Percentiles rank a stretch among this genome's conserved stretches.
phyloP scores from a whole-genome alignment of 2,888 invertebrate species.

The Caenorhabditis sulstoni region DNA sequence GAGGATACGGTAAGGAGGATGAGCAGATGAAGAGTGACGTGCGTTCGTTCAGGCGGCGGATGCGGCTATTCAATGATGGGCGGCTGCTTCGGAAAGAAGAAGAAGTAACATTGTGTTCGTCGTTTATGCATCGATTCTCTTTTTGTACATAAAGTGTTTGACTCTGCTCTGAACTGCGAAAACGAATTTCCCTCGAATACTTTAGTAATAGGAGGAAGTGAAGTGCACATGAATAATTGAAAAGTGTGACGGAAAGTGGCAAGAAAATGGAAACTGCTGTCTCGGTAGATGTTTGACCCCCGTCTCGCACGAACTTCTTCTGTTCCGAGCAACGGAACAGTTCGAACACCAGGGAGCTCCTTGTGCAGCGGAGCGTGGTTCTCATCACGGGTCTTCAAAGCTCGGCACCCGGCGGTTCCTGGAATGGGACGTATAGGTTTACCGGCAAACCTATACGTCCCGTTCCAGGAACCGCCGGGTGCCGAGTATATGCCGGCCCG shows the following conservation, averaged over 20 bases:
- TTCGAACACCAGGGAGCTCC: not conserved
- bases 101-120: constrained; percentile 33
- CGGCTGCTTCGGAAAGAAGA: constrained; percentile 58
- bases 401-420: no score
- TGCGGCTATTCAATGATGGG: constrained; percentile 55
- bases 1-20: constrained; percentile 36
- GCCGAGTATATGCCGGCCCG: no score
- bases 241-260: constrained; percentile 14
- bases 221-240: constrained; percentile 45
- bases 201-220: constrained; percentile 27
- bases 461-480: no score
- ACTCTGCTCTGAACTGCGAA: constrained; percentile 16
- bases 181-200: constrained; percentile 22
- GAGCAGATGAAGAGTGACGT: no score
- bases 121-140: constrained; percentile 36
- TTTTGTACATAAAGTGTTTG: constrained; percentile 30
- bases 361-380: not conserved
- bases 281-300: constrained; percentile 6
- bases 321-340: not conserved
- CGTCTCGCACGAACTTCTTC: not conserved
- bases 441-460: no score
- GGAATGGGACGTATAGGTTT: no score
- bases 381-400: no score
- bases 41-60: constrained; percentile 48
- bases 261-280: not conserved